Percentiles rank a stretch among this genome's conserved stretches.
Conservation (phyloP, 2,888 invertebrate species). For the Orthosia incerta region DNA sequence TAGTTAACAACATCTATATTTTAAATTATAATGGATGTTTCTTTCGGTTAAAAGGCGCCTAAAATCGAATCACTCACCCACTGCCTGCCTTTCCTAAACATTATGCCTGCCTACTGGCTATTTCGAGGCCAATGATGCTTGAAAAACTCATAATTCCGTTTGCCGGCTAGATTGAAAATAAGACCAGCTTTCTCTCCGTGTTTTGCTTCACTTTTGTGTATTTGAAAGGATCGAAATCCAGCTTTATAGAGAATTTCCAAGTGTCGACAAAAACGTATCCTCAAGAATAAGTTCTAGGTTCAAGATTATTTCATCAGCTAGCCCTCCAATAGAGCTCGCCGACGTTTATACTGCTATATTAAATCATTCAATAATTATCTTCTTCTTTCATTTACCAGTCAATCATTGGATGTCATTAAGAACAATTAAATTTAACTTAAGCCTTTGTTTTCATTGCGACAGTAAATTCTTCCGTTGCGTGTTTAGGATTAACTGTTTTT, state of each 20-base stretch:
- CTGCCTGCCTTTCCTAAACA: too few species aligned
- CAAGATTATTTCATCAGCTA: background rate
- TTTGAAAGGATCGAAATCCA: background rate
- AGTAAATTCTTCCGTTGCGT: constrained; percentile 46
- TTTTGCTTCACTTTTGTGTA: background rate
- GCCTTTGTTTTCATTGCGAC: constrained; percentile 45
- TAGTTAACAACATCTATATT: too few species aligned
- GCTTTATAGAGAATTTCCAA: background rate
- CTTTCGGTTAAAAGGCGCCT: too few species aligned
- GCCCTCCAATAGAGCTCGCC: background rate
- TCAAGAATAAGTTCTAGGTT: background rate
- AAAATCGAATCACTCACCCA: too few species aligned
- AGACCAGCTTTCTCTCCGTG: background rate
- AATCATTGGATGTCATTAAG: constrained; percentile 41
- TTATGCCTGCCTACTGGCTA: background rate
- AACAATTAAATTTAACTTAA: constrained; percentile 30
- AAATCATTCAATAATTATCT: constrained; percentile 32
- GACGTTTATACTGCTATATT: constrained; percentile 32
- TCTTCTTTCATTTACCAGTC: constrained; percentile 19
- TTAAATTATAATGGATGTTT: too few species aligned
- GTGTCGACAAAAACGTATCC: background rate
- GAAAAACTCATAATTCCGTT: background rate
- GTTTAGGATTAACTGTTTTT: constrained; percentile 22
- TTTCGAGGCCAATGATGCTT: too few species aligned
- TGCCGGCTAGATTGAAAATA: background rate